phyloP scores from a whole-genome alignment of 2,888 invertebrate genomes.

The Drosophila incognita region DNA sequence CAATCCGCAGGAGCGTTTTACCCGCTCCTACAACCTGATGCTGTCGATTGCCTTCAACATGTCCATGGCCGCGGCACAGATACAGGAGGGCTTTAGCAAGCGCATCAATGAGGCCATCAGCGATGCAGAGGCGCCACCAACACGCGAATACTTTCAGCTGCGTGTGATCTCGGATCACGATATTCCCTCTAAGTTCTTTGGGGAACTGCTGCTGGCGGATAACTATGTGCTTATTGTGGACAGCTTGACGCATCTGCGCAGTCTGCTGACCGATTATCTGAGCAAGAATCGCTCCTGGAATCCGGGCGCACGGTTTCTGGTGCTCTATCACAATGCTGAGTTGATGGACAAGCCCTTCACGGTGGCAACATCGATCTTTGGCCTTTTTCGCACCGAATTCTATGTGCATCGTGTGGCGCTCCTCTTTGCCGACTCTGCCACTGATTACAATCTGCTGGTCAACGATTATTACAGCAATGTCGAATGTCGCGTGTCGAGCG shows the following conservation, averaged over 20 bases:
- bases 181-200: constrained; percentile 18
- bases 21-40: constrained; percentile 79
- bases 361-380: constrained; percentile 75
- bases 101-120: constrained; percentile 77
- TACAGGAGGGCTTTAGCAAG: constrained; percentile 79
- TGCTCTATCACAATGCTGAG: constrained; percentile 80
- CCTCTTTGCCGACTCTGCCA: constrained; percentile 73
- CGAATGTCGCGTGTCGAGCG: constrained; percentile 71
- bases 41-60: constrained; percentile 78
- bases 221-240: constrained; percentile 83
- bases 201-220: constrained; percentile 74
- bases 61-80: constrained; percentile 83
- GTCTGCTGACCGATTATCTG: constrained; percentile 66
- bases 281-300: constrained; percentile 82
- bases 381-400: constrained; percentile 67
- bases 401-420: constrained; percentile 83
- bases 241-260: constrained; percentile 59
- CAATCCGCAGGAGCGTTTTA: constrained; percentile 59
- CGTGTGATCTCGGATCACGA: constrained; percentile 74
- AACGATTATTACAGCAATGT: constrained; percentile 81
- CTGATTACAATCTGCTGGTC: constrained; percentile 78
- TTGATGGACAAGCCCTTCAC: constrained; percentile 52
- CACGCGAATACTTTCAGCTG: constrained; percentile 66
- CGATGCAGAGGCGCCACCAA: constrained; percentile 7
- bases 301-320: constrained; percentile 83